Evolutionary conservation across 1,140 invertebrate genomes (phyloP).

Genomic region (Lutraria rhynchaena): DNA sequence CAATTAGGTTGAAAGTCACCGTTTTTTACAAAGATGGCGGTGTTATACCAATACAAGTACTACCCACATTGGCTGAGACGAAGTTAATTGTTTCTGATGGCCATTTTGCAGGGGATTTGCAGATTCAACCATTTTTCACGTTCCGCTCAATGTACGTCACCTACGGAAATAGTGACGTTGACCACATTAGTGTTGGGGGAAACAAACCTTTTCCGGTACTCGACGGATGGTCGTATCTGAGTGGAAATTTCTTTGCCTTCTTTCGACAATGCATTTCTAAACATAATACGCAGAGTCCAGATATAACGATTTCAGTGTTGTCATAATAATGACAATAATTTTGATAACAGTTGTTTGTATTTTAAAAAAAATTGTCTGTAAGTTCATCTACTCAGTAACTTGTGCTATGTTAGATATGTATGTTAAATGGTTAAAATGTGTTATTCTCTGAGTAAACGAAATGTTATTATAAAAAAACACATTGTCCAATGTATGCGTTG

Average conservation of each 20-base stretch:
- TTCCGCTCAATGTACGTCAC: constrained; percentile 70
- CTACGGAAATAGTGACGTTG: constrained; percentile 70
- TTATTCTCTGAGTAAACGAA: no score
- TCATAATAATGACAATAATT: constrained; percentile 42
- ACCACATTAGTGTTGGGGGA: constrained; percentile 64
- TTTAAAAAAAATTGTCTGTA: no score
- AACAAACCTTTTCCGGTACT: constrained; percentile 52
- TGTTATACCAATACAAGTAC: constrained; percentile 36
- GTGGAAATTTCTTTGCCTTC: constrained; percentile 63
- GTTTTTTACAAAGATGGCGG: constrained; percentile 63
- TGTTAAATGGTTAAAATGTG: no score
- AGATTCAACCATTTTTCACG: constrained; percentile 59
- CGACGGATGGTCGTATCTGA: constrained; percentile 39
- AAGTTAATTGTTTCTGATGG: constrained; percentile 50
- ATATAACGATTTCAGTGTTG: constrained; percentile 63
- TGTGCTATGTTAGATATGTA: no score
- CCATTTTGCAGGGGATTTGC: constrained; percentile 16
- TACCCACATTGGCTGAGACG: constrained; percentile 55
- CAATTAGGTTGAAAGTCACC: constrained; percentile 47
- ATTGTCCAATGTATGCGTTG: no score
- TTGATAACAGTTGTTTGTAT: background rate
- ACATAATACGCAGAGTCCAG: constrained; percentile 71
- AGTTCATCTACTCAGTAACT: no score
- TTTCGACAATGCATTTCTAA: constrained; percentile 71
- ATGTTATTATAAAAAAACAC: no score